Conservation (phyloP, 2,888 invertebrate species). For the Habroteleia sp. region DNA sequence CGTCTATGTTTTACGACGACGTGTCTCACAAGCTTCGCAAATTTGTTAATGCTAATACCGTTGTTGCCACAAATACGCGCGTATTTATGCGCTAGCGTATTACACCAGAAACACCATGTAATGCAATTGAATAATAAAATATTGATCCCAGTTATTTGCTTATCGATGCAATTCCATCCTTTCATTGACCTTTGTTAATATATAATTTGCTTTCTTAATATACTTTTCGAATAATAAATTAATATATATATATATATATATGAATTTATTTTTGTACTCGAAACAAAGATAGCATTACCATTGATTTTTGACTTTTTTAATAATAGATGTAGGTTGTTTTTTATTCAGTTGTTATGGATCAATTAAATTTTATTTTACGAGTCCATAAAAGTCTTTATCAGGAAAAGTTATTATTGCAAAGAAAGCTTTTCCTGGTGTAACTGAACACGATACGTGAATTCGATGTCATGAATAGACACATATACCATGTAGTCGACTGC, state of each 20-base stretch:
- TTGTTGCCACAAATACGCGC: neutral
- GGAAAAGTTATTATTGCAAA: slow-evolving; percentile 23
- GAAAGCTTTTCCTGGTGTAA: slow-evolving; percentile 32
- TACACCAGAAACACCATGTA: neutral
- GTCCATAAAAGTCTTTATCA: slow-evolving; percentile 14
- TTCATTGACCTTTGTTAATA: slow-evolving; percentile 13
- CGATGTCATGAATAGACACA: slow-evolving; percentile 41
- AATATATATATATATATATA: no score
- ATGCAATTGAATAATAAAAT: slow-evolving; percentile 29
- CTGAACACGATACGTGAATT: slow-evolving; percentile 32
- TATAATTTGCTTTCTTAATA: slow-evolving; percentile 4
- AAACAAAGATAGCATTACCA: no score
- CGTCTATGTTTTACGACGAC: neutral
- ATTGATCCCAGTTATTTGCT: slow-evolving; percentile 31
- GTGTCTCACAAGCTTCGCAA: slow-evolving; percentile 28
- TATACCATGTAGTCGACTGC: slow-evolving; percentile 34
- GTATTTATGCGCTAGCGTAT: slow-evolving; percentile 7
- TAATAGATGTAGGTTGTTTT: neutral
- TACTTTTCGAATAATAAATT: no score
- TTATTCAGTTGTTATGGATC: slow-evolving; percentile 28
- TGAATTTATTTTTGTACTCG: no score
- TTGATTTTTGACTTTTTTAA: neutral
- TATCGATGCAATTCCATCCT: slow-evolving; percentile 17
- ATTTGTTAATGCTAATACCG: slow-evolving; percentile 8
- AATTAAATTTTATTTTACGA: slow-evolving; percentile 38